Evolutionary conservation across 2,797 vertebrate genomes (phyloP), one percentile per base, ranked within the genome.

Genomic region (Enteromius argenteus): DNA sequence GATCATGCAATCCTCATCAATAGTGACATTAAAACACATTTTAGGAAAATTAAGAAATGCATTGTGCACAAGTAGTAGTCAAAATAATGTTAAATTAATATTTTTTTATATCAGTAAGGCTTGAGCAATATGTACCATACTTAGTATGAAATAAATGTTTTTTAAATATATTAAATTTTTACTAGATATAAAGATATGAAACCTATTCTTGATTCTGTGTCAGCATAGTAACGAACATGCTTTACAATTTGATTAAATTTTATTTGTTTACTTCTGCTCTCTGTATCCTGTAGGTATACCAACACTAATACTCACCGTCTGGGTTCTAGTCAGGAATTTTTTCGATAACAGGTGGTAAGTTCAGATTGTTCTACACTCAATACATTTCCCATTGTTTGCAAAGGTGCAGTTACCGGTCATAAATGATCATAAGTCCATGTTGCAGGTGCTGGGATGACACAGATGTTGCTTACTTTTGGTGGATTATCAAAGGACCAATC

Each of bases 401-500:
- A 56, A 75, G n/a, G 19, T 56, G 35, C 66, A 71, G 49, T 27
- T 39, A 13, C 9, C 44, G 11, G 19, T 17, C 4, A n/a, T 23
- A 35, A 80, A 69, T 80, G 19, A 69, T 58, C 5, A 30, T 66
- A 37, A 56, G 14, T 60, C 1, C 30, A 69, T 83, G 30, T 75
- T 88, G 21, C 83, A 97, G 97, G 73, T 97, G 97, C 92, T 97
- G 97, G 97, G 96, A 97, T n/a, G 96, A 97, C 89, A 96, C 94
- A 27, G 94, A 95, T 62, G 94, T 92, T 5, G 90, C 89, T 19
- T 93, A 86, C 37, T 92, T 95, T 89, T 97, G 96, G 96, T 97
- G 97, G 96, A 96, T 97, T 74, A 97, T 97, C 89, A 97, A 96
- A 92, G 96, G 95, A 60, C 96, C 97, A 68, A 97, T 97, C 76